Evolutionary conservation across 2,113 vertebrate species (phyloP).

Genomic region (Eulemur macaco): DNA sequence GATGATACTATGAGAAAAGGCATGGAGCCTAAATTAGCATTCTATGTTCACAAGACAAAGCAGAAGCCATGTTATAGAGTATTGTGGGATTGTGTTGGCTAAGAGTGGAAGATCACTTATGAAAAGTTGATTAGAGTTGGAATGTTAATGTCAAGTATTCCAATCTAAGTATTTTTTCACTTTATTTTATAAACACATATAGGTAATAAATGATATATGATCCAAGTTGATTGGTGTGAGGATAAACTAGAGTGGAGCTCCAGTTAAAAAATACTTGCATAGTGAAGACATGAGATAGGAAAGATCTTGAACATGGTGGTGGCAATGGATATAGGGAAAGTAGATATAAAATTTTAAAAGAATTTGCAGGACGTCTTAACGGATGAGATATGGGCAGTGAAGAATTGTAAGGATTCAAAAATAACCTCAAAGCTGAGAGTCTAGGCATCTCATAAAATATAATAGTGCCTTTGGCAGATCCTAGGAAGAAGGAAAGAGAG

Average conservation of each 20-base stretch:
- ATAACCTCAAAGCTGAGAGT: background rate
- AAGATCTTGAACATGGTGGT: background rate
- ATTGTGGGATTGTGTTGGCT: background rate
- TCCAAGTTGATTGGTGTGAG: background rate
- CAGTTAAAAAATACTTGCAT: background rate
- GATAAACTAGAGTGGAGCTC: background rate
- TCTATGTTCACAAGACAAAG: background rate
- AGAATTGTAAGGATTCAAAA: background rate
- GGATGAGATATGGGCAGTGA: background rate
- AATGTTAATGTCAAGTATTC: slow-evolving; percentile 17
- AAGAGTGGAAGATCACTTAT: background rate
- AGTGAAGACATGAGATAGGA: background rate
- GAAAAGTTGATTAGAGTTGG: background rate
- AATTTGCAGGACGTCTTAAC: background rate
- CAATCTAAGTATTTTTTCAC: background rate
- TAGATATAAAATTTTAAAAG: background rate
- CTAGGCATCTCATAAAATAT: background rate
- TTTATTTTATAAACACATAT: background rate
- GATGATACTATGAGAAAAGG: background rate
- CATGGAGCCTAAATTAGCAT: background rate
- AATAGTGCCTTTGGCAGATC: background rate
- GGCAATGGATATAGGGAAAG: background rate
- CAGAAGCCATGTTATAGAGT: background rate
- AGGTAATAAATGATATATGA: slow-evolving; percentile 22
- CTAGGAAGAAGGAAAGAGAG: background rate